Evolutionary conservation across 2,888 invertebrate species (phyloP).

Genomic region (Punctoribates punctum): DNA sequence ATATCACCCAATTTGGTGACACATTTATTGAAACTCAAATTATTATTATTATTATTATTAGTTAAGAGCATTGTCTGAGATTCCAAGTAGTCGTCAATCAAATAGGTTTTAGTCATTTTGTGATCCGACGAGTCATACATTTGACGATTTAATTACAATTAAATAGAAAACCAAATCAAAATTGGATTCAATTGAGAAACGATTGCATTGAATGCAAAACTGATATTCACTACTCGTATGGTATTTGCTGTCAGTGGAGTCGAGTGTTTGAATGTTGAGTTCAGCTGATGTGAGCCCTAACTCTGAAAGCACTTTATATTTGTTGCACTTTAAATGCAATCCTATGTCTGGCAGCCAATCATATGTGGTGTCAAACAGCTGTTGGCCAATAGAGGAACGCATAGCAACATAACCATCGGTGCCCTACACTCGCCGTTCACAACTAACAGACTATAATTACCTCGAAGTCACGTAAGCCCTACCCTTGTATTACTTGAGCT

Average conservation of each 20-base stretch:
- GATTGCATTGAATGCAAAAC: conserved; percentile 6
- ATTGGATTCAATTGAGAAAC: too few species aligned
- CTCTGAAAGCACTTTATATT: not conserved
- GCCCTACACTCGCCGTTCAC: too few species aligned
- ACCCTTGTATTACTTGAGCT: too few species aligned
- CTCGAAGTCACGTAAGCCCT: not conserved
- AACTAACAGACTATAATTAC: not conserved
- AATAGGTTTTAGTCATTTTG: conserved; percentile 5
- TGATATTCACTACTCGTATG: not conserved
- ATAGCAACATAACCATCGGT: not conserved
- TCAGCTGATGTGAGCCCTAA: conserved; percentile 15
- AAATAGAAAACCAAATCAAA: too few species aligned
- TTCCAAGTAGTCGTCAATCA: conserved; percentile 5
- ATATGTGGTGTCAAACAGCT: not conserved
- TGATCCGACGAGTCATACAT: not conserved
- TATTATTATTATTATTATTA: conserved; percentile 4
- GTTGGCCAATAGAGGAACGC: not conserved
- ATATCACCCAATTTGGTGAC: conserved; percentile 22
- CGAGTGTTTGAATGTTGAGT: not conserved
- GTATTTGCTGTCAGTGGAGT: not conserved
- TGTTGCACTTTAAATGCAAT: conserved; percentile 11
- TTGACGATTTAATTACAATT: not conserved
- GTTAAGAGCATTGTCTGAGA: not conserved
- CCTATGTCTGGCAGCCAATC: not conserved
- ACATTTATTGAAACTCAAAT: conserved; percentile 10